Conservation (phyloP, 1,140 invertebrate species). For the Polypedilum pembai region DNA sequence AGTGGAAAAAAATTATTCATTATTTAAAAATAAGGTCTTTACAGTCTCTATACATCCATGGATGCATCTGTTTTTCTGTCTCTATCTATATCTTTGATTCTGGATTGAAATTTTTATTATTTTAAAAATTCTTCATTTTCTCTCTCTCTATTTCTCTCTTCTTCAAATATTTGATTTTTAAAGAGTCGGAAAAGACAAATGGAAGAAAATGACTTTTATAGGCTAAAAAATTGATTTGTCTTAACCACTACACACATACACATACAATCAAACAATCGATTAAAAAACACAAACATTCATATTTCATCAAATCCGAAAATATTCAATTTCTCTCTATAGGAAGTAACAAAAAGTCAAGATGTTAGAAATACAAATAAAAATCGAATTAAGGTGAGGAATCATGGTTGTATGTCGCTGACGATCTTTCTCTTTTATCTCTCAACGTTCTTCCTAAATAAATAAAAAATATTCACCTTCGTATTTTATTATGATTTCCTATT, state of each 20-base stretch:
- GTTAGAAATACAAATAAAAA: slow-evolving; percentile 25
- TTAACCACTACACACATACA: neutral
- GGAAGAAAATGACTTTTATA: too few relatives aligned
- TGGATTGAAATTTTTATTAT: neutral
- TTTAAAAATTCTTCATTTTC: neutral
- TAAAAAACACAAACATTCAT: neutral
- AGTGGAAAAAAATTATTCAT: neutral
- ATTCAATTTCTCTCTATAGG: slow-evolving; percentile 9
- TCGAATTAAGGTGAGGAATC: slow-evolving; percentile 21
- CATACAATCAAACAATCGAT: neutral
- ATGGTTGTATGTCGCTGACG: neutral
- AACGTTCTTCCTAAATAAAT: neutral
- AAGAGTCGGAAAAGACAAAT: too few relatives aligned
- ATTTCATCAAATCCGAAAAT: neutral
- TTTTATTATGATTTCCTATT: neutral
- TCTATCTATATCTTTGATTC: neutral
- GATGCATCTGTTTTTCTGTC: neutral
- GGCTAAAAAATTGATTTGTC: neutral
- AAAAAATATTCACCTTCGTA: slow-evolving; percentile 2
- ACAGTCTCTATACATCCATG: neutral
- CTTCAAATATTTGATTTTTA: too few relatives aligned
- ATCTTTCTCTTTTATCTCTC: neutral
- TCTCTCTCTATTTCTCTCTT: neutral
- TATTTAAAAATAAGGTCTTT: slow-evolving; percentile 4
- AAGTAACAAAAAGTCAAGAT: slow-evolving; percentile 22